Evolutionary conservation across 2,888 invertebrate genomes (phyloP).

Genomic region (Tetragonula carbonaria): DNA sequence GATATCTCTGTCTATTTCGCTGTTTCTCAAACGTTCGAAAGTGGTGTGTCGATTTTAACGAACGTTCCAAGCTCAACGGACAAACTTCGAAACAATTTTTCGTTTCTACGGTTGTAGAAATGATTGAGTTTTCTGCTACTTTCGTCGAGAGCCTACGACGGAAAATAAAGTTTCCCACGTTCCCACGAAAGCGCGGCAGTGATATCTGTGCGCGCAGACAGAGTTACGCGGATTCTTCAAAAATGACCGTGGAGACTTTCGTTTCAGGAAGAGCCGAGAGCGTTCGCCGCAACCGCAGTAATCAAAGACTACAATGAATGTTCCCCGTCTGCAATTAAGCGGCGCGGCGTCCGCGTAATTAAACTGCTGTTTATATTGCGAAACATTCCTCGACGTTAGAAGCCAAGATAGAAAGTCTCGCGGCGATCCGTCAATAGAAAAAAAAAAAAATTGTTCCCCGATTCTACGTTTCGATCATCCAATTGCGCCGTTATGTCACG

Average conservation of each 20-base stretch:
- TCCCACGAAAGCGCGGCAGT: not conserved
- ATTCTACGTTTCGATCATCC: slow-evolving; percentile 5
- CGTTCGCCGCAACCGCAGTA: slow-evolving; percentile 44
- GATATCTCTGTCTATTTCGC: not conserved
- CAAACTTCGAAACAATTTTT: not conserved
- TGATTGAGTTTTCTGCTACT: too few species aligned
- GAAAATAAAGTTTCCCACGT: not conserved
- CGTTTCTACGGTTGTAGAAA: not conserved
- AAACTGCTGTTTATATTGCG: slow-evolving; percentile 44
- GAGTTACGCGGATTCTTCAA: not conserved
- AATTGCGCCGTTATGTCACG: not conserved
- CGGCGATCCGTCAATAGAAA: not conserved
- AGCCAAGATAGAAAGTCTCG: slow-evolving; percentile 29
- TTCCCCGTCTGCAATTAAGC: slow-evolving; percentile 48
- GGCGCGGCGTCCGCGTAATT: slow-evolving; percentile 51
- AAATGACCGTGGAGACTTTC: slow-evolving; percentile 22
- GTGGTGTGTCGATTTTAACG: not conserved
- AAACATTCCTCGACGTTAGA: slow-evolving; percentile 30
- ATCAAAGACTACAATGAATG: slow-evolving; percentile 57
- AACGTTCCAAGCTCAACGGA: too few species aligned
- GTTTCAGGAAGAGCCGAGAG: slow-evolving; percentile 33
- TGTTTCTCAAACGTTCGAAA: not conserved
- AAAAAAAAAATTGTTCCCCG: not conserved
- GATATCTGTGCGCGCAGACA: not conserved
- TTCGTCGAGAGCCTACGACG: not conserved